Base-by-base conservation (phyloP, 1,140 invertebrate genomes). In the Heterodera schachtii region DNA sequence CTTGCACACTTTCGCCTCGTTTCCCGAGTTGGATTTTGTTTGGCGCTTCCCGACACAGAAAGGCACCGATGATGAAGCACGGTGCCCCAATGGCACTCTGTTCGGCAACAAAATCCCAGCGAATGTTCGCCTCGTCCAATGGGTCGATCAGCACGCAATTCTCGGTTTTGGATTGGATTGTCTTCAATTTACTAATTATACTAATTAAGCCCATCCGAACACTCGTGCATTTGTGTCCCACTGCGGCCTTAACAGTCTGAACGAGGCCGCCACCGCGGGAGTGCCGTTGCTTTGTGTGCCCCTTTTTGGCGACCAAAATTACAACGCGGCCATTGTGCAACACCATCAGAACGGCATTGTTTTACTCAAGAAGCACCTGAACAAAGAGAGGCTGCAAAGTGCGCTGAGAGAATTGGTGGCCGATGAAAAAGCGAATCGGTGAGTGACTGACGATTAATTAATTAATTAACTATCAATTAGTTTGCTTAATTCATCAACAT, bases 271-370 rank as follows among this genome's bases (percentile, higher is more conserved):
- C 3, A 83, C 82, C 73, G 81, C 84, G 47, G 86, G 85, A 6
- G 81, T 87, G 16, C 88, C 88, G 3, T 83, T 88, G 74, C 43
- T 89, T 11, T 84, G 82, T 5, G 82, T 89, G 31, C 88, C 88
- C n/a, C 77, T 89, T 5, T 88, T 87, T 60, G 87, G 78, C n/a
- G 88, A 89, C 57, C 88, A 89, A 73, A 31, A 60, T 21, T 82
- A 84, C 44, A 86, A 86, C 78, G 31, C 86, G 6, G 84, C 81
- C 1, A 75, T 84, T 46, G 82, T 86, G 3, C 44, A 81, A 46
- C 31, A 85, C 47, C 64, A 52, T 41, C 47, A 41, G 73, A 74
- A 84, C 44, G 84, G 84, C 3, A 73, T 86, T 16, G 44, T 57
- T 46, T 46, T 85, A 11, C n/a, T 16, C 60, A 84, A 77, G 64